phyloP scores from a whole-genome alignment of 1,140 invertebrate genomes.

The Chrysopa pallens region DNA sequence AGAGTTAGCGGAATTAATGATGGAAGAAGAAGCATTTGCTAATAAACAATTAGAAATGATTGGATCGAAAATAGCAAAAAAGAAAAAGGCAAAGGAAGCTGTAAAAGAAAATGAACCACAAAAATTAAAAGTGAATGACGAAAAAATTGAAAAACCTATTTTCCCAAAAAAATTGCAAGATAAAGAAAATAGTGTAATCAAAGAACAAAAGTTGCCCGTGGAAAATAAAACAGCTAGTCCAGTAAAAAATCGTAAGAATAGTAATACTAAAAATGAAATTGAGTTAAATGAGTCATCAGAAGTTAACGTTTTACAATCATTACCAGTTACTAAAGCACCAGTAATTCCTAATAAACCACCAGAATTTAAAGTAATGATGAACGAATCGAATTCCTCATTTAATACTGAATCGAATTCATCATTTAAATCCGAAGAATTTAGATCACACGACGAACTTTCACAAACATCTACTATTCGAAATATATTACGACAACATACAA shows the following conservation, averaged over 20 bases:
- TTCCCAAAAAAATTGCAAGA: constrained; percentile 6
- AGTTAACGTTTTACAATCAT: no score
- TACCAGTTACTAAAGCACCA: no score
- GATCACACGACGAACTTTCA: no score
- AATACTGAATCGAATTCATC: no score
- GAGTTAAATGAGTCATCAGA: not conserved
- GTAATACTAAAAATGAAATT: not conserved
- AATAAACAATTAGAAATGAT: constrained; percentile 32
- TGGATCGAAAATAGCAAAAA: constrained; percentile 27
- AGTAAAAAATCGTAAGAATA: not conserved
- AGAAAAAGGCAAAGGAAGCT: constrained; percentile 29
- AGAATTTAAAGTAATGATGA: no score
- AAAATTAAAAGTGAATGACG: constrained; percentile 24
- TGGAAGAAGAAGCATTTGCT: constrained; percentile 40
- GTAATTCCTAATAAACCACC: no score
- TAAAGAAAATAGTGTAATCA: not conserved
- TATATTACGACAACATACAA: no score
- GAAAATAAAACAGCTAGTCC: constrained; percentile 7
- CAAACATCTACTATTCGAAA: no score
- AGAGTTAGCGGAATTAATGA: constrained; percentile 36
- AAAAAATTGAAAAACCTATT: constrained; percentile 17
- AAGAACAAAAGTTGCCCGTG: constrained; percentile 7
- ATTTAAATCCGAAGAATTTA: no score
- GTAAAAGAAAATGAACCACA: constrained; percentile 34
- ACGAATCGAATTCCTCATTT: no score